Conservation (phyloP, 2,888 invertebrate species). For the Pimpla rufipes region DNA sequence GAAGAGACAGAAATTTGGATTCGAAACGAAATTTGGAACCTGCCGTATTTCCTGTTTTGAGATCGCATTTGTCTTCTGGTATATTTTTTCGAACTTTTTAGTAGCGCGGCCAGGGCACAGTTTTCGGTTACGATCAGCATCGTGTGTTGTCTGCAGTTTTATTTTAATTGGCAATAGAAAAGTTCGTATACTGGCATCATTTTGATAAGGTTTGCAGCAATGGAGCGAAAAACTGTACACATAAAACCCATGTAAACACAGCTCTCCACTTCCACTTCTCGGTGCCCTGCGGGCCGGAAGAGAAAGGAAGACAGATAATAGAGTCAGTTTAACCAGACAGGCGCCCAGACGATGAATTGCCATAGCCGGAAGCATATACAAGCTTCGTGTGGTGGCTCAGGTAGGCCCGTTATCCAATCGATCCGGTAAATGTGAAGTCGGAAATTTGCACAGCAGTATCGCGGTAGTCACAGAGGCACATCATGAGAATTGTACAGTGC, state of each 20-base stretch:
- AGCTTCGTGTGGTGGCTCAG: slow-evolving; percentile 35
- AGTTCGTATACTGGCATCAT: neutral
- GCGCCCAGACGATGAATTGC: slow-evolving; percentile 37
- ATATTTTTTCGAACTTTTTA: too few species aligned
- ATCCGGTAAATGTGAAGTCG: slow-evolving; percentile 34
- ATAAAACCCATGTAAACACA: slow-evolving; percentile 21
- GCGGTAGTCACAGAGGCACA: slow-evolving; percentile 33
- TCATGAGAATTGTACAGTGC: too few species aligned
- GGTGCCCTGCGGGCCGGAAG: slow-evolving; percentile 43
- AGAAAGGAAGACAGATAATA: slow-evolving; percentile 55
- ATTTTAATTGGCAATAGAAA: neutral
- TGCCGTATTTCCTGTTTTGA: too few species aligned
- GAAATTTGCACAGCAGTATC: slow-evolving; percentile 27
- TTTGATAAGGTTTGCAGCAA: slow-evolving; percentile 23
- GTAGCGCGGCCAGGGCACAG: neutral
- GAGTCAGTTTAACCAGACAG: slow-evolving; percentile 38
- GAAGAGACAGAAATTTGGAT: too few species aligned
- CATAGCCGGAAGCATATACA: slow-evolving; percentile 39
- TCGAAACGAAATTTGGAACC: too few species aligned
- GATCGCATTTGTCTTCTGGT: too few species aligned
- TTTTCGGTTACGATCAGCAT: neutral
- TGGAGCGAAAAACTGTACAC: slow-evolving; percentile 1
- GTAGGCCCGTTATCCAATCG: slow-evolving; percentile 10
- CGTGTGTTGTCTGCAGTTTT: slow-evolving; percentile 2
- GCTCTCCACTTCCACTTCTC: neutral